A percentile compares a stretch with the other conserved stretches of the same genome.
Conservation (phyloP, 2,797 vertebrate species). For the Siniperca undulata region DNA sequence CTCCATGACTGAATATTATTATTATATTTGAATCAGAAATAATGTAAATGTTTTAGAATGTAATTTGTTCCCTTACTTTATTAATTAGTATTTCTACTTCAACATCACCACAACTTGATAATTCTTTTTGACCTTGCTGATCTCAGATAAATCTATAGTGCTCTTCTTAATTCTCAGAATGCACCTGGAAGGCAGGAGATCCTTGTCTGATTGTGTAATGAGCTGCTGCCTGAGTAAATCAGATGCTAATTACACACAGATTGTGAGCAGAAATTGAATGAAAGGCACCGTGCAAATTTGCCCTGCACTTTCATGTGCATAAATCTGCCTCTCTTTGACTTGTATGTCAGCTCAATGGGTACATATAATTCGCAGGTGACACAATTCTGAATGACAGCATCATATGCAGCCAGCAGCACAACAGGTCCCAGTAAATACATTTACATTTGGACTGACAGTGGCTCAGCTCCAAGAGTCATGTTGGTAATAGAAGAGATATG, state of each 20-base stretch:
- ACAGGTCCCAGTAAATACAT: slow-evolving; percentile 43
- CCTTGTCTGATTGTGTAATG: slow-evolving; percentile 35
- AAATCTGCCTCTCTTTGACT: slow-evolving; percentile 49
- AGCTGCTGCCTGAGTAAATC: slow-evolving; percentile 47
- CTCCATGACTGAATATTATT: not conserved
- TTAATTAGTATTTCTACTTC: not conserved
- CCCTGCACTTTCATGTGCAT: slow-evolving; percentile 27
- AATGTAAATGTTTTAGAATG: not conserved
- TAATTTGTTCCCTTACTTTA: not conserved
- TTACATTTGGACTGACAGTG: slow-evolving; percentile 57
- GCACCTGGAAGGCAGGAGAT: slow-evolving; percentile 26
- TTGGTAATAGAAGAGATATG: slow-evolving; percentile 55
- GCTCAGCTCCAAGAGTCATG: slow-evolving; percentile 47
- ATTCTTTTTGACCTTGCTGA: not conserved
- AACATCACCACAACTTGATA: not conserved
- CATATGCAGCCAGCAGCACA: slow-evolving; percentile 35
- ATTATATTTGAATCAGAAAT: slow-evolving; percentile 1
- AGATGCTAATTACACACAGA: slow-evolving; percentile 49
- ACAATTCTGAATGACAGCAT: slow-evolving; percentile 54
- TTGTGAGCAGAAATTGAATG: slow-evolving; percentile 46
- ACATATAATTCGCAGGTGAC: slow-evolving; percentile 45
- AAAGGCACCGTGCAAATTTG: slow-evolving; percentile 39
- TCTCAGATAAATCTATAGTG: not conserved
- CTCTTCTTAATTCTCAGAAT: not conserved
- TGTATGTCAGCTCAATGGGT: slow-evolving; percentile 30